phyloP scores from a whole-genome alignment of 1,140 invertebrate genomes.

The Drosophila malerkotliana region DNA sequence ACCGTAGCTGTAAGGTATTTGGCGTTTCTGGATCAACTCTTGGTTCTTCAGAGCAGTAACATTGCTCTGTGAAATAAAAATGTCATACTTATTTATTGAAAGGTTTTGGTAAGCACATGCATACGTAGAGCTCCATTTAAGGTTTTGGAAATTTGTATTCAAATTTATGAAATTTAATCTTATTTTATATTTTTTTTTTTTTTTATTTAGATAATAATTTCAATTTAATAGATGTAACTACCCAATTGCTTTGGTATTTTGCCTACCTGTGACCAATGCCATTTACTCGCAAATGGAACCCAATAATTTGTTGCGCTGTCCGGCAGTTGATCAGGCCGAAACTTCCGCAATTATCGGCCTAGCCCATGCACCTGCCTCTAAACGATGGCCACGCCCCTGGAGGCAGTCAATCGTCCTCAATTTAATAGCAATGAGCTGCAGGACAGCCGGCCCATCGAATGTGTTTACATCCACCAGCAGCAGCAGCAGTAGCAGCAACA shows the following conservation, averaged over 20 bases:
- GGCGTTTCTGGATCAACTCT: no score
- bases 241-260: background rate
- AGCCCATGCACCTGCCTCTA: constrained; percentile 27
- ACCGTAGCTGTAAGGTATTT: no score
- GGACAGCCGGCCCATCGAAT: constrained; percentile 35
- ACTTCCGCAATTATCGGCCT: constrained; percentile 36
- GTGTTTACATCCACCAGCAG: constrained; percentile 29
- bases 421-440: constrained; percentile 58
- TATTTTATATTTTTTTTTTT: no score
- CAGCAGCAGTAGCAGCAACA: background rate
- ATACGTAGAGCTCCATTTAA: no score
- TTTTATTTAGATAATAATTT: no score
- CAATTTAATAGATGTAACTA: background rate
- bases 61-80: no score
- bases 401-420: constrained; percentile 26
- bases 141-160: no score
- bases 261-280: background rate
- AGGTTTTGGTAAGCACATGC: no score
- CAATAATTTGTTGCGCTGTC: constrained; percentile 17
- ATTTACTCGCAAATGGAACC: constrained; percentile 5
- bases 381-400: constrained; percentile 31
- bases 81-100: no score
- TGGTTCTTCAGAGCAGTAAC: no score
- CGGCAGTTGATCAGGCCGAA: constrained; percentile 7
- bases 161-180: no score